A percentile compares a stretch with the other conserved stretches of the same genome.
phyloP scores from a whole-genome alignment of 2,113 vertebrate genomes.

The Elaphurus davidianus region DNA sequence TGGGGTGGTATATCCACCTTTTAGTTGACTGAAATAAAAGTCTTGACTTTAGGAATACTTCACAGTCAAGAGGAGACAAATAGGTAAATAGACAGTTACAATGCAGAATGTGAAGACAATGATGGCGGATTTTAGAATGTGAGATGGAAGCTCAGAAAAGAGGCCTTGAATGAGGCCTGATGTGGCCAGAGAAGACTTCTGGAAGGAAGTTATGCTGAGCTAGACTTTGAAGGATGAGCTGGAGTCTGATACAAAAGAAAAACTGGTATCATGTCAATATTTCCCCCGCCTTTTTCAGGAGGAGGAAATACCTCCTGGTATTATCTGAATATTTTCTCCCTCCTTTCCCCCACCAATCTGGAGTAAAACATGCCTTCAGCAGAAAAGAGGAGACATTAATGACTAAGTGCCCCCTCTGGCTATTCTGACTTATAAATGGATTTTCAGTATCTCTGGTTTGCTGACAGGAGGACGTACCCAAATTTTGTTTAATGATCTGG shows the following conservation, averaged over 20 bases:
- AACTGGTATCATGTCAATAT: not conserved
- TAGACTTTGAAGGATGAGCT: slow-evolving; percentile 7
- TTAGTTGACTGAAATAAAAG: not conserved
- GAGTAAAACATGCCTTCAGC: not conserved
- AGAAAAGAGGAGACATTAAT: not conserved
- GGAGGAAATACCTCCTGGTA: not conserved
- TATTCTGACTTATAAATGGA: not conserved
- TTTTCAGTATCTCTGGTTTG: slow-evolving; percentile 13
- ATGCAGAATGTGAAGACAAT: not conserved
- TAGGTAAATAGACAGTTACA: not conserved
- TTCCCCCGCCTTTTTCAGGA: not conserved
- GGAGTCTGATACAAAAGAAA: not conserved
- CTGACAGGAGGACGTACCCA: not conserved
- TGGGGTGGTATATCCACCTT: not conserved
- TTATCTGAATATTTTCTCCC: not conserved
- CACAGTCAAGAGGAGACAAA: not conserved
- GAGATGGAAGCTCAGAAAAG: not conserved
- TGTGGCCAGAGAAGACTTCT: not conserved
- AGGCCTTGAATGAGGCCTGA: not conserved
- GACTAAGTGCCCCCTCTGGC: not conserved
- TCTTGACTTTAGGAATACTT: not conserved
- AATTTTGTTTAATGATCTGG: not conserved
- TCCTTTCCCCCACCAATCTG: not conserved
- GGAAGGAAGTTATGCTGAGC: not conserved
- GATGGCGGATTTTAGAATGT: not conserved